Evolutionary conservation across 2,888 invertebrate genomes (phyloP), one percentile per base, ranked within the genome.

Genomic region (Mythimna ferrago): DNA sequence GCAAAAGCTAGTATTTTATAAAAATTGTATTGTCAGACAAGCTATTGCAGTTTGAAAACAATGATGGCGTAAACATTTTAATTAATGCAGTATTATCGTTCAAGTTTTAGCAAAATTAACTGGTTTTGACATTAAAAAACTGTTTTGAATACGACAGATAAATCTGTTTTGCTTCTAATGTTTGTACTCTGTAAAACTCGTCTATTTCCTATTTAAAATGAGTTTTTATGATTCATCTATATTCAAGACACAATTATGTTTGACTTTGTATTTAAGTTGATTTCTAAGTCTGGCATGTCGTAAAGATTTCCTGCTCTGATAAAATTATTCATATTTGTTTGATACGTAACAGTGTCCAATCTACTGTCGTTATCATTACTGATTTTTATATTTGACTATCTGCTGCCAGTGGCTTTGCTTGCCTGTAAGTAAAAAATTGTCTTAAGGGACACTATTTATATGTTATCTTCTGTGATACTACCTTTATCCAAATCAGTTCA

Each of bases 231-330:
- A 21, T 21, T 0, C 9, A 14, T 35, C 10, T 58, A 19, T 35
- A 58, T 9, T 7, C 7, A 48, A 48, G 48, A 48, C 6, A 48
- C 14, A 48, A 48, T 48, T n/a, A 77, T 44, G 26, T 26, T 35
- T 77, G 11, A 57, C 32, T 5, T 19, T 35, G 5, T 21, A 9
- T n/a, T 26, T 21, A 56, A 11, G 7, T 32, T 26, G 32, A 57
- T 57, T n/a, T 65, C 16, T 48, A 62, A 44, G 57, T 62, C 35
- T 21, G 5, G 9, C 5, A 32, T 6, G 11, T 41, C 1, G 1
- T 10, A 41, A 32, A 21, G 7, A 16, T 63, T 58, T 63, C 63
- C 54, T 76, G n/a, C 14, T 60, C 11, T 14, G 3, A 56, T 67
- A 44, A 67, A 61, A 48, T 10, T 3, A 2, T 58, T 41, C 26